Base-by-base conservation (phyloP, 2,113 vertebrate species). In the Ictalurus punctatus region DNA sequence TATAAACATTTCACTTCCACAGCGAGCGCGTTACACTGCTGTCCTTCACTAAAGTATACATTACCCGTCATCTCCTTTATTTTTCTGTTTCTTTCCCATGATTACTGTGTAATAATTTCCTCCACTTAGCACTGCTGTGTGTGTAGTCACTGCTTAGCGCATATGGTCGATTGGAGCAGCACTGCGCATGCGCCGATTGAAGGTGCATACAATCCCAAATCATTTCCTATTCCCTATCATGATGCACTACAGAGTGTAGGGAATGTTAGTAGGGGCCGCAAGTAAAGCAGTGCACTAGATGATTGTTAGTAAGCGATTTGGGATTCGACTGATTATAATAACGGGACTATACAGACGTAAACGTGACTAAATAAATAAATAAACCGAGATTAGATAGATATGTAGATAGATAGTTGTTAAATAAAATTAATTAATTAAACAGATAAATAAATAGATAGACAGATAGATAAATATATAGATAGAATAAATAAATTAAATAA, bases 51-150 rank as follows among this genome's bases (percentile, higher is more conserved):
- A 17, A 37, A 48, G 25, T 13, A 54, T 54, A 44, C 17, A 40
- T 30, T 94, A 96, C 95, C 95, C 95, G 92, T 96, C 95, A 83
- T 96, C 95, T 19, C 94, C 95, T 86, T 92, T 92, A 90, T 94
- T 96, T 93, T 96, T 96, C 94, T 95, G 95, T 92, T 95, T 96
- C 89, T 96, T 96, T 27, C 95, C 95, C 95, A 96, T 96, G 54
- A 25, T 93, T 71, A 61, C 84, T 89, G 84, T 86, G n/a, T 90
- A 12, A 52, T 58, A 86, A 84, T 84, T 90, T 76, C 83, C 61
- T 61, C 89, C 90, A 89, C 91, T 90, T 92, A 87, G 91, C 81
- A 90, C n/a, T 73, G 74, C 74, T 86, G 91, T 91, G 91, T 91
- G 63, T 91, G 67, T 52, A 79, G 86, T 91, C 84, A 67, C 83